Conservation (phyloP, 2,113 vertebrate species). For the Scomber colias region DNA sequence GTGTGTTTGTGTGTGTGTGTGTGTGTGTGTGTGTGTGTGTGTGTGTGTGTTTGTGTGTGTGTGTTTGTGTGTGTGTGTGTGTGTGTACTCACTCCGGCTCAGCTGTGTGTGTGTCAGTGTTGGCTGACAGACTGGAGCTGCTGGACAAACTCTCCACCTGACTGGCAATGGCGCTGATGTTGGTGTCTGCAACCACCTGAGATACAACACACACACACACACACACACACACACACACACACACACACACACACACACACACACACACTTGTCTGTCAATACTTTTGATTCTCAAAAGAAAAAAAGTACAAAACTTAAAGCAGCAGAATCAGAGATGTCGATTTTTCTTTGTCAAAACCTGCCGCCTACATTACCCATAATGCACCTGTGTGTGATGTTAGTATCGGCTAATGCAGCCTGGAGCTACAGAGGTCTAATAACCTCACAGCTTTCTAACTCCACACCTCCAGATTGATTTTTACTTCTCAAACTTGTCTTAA, state of each 20-base stretch:
- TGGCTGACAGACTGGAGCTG: slow-evolving; percentile 72
- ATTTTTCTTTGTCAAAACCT: no score
- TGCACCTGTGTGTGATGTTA: no score
- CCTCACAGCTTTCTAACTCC: no score
- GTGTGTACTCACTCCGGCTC: slow-evolving; percentile 89
- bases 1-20: background rate
- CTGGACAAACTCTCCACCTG: slow-evolving; percentile 92
- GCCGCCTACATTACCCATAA: no score
- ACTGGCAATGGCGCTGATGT: slow-evolving; percentile 92
- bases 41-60: slow-evolving; percentile 19
- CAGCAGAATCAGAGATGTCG: no score
- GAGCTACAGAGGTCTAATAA: no score
- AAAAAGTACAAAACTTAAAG: no score
- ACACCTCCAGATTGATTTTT: no score
- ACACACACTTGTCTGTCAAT: no score
- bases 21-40: slow-evolving; percentile 26
- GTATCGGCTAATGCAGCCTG: no score
- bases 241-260: background rate
- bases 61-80: slow-evolving; percentile 25
- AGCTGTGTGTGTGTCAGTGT: slow-evolving; percentile 81
- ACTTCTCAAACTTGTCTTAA: no score
- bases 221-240: slow-evolving; percentile 16
- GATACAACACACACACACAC: slow-evolving; percentile 18
- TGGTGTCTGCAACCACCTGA: slow-evolving; percentile 96
- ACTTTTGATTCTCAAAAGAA: no score